Evolutionary conservation across 2,888 invertebrate species (phyloP), one percentile per base, ranked within the genome.

Genomic region (Tromatobia lineatoria): DNA sequence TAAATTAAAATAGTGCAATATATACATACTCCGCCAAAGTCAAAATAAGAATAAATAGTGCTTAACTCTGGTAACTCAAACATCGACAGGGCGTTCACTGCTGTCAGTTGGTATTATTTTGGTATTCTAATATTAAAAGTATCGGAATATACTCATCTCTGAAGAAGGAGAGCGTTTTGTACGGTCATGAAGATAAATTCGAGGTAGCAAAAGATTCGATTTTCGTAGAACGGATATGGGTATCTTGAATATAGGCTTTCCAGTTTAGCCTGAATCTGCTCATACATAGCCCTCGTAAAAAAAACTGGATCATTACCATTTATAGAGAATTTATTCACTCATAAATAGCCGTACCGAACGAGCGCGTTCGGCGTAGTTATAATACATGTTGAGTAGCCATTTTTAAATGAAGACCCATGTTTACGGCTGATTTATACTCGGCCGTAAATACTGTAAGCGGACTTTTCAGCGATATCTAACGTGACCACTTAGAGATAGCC

Each of bases 291-390:
- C 74, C 70, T 81, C 81, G 81, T 84, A 81, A 84, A 81, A 84
- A 81, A 84, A 81, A 84, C 84, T 81, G 84, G 84, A 84, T 84
- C 84, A 81, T 84, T 84, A 81, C 81, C 84, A 81, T 81, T 81
- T 84, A 81, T 84, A 81, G 84, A 84, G 64, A 84, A 84, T 81
- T 84, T 81, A 81, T 84, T 84, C 81, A 70, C 78, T 81, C 84
- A 71, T 84, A 84, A 84, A 84, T 84, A 84, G 64, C 54, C 50
- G 50, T 42, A 29, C 23, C 38, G 42, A 50, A 78, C 64, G 78
- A 50, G 52, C 50, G 70, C 38, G 42, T 73, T 20, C 11, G 42
- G 54, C 57, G 50, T 64, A 69, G 47, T 74, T 80, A 84, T 84
- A 80, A 77, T 74, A 80, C 69, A 64, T 64, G 52, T 50, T 54